Base-by-base conservation (phyloP, 1,140 invertebrate genomes). In the Lethrus apterus region DNA sequence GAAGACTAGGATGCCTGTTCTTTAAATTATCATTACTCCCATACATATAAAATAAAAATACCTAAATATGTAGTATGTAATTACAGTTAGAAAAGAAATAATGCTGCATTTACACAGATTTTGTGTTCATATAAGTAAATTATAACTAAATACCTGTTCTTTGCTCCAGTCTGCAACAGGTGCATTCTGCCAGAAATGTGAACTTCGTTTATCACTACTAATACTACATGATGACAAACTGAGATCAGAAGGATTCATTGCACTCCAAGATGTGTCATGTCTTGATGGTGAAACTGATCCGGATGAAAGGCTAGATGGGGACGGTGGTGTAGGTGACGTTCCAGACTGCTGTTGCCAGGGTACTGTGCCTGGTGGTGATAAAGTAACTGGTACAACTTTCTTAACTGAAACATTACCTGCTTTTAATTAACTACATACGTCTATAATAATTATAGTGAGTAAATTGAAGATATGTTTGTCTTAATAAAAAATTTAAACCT, bases 101-200 rank as follows among this genome's bases (percentile, higher is more conserved):
- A n/a, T n/a, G n/a, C n/a, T n/a, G n/a, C n/a, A n/a, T n/a, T n/a
- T n/a, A n/a, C n/a, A n/a, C n/a, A n/a, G n/a, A n/a, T n/a, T n/a
- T n/a, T n/a, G n/a, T n/a, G n/a, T n/a, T n/a, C n/a, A n/a, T n/a
- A n/a, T n/a, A n/a, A n/a, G n/a, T n/a, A n/a, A n/a, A n/a, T n/a
- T n/a, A n/a, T 11, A 15, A 64, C 61, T 64, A 64, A n/a, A n/a
- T n/a, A 87, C 87, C 75, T 92, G 86, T 64, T 91, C 86, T 64
- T 86, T 86, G 51, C 77, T 86, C 89, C 89, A 94, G 56, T 90
- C 86, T 15, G 76, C 74, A 35, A 91, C 80, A 3, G 83, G 79
- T 13, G 75, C 75, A 32, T 73, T 76, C 54, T 84, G 81, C 74
- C 81, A 84, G 48, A 80, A 77, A 46, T 81, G 75, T n/a, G 71